These are phyloP conservation scores for Mimachlamys varia DNA, from an alignment of 2,888 invertebrate species.

Conservation along the genomic window DNA sequence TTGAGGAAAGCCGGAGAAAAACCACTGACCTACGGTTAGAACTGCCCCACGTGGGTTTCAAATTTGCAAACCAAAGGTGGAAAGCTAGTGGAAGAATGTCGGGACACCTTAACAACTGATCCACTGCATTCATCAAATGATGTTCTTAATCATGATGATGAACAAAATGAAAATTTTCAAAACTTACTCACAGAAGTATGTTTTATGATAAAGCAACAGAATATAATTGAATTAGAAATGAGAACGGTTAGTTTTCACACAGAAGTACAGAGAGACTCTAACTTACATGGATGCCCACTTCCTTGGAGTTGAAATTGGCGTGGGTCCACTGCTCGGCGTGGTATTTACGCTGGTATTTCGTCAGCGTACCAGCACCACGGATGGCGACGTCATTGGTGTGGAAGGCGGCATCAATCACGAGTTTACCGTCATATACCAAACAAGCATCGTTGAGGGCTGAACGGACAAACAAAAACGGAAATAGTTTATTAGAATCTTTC, in stretches of 20 bases:
- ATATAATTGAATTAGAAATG: background rate
- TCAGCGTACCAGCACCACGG: constrained; percentile 80
- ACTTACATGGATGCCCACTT: constrained; percentile 79
- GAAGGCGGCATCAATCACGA: constrained; percentile 81
- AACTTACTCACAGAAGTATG: too few relatives aligned
- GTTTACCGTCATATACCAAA: constrained; percentile 80
- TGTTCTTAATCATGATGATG: too few relatives aligned
- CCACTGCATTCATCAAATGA: too few relatives aligned
- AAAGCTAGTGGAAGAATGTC: too few relatives aligned
- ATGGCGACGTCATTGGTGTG: constrained; percentile 81
- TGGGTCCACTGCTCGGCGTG: constrained; percentile 81
- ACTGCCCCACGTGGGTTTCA: too few relatives aligned
- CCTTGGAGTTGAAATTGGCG: constrained; percentile 80
- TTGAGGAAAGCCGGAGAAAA: too few relatives aligned
- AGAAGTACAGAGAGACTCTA: background rate
- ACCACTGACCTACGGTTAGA: too few relatives aligned
- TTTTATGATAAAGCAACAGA: background rate
- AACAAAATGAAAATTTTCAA: too few relatives aligned
- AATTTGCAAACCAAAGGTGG: too few relatives aligned
- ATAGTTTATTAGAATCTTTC: background rate
- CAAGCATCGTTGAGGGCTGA: constrained; percentile 80
- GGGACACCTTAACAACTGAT: too few relatives aligned
- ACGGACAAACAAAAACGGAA: constrained; percentile 40
- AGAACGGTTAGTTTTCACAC: constrained; percentile 12
- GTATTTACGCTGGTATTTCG: constrained; percentile 81